Percentiles rank a stretch among this genome's conserved stretches.
phyloP scores from a whole-genome alignment of 2,888 invertebrate species.

The Blastobasis lacticolella region DNA sequence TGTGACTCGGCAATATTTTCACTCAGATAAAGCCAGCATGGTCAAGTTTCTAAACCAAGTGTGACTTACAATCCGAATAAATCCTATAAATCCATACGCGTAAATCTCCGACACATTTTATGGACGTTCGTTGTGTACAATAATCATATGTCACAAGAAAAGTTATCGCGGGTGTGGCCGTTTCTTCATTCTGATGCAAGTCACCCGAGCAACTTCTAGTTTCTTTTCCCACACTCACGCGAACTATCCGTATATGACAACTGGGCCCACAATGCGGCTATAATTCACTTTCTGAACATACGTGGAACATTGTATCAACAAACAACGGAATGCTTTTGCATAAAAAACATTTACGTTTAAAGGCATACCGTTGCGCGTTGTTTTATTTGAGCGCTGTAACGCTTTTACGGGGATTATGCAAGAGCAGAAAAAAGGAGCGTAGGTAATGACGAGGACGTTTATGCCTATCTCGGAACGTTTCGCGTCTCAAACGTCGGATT shows the following conservation, averaged over 20 bases:
- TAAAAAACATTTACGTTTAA: conserved; percentile 18
- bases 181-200: conserved; percentile 11
- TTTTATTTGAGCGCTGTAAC: conserved; percentile 27
- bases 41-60: no score
- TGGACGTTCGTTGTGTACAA: not conserved
- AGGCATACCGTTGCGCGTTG: conserved; percentile 16
- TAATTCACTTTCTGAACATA: conserved; percentile 29
- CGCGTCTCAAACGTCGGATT: conserved; percentile 60
- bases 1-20: no score
- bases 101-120: not conserved
- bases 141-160: conserved; percentile 9
- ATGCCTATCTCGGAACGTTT: conserved; percentile 44
- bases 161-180: conserved; percentile 12
- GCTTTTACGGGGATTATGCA: conserved; percentile 22
- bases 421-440: conserved; percentile 27
- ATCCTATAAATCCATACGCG: not conserved
- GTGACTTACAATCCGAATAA: no score
- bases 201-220: conserved; percentile 19
- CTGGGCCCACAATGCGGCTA: conserved; percentile 25
- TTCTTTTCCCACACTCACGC: conserved; percentile 34
- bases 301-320: conserved; percentile 11
- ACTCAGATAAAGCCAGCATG: no score
- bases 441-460: conserved; percentile 38
- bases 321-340: conserved; percentile 20
- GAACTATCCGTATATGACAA: conserved; percentile 22